A percentile compares a stretch with the other conserved stretches of the same genome.
phyloP scores from a whole-genome alignment of 2,797 vertebrate genomes.

The Gallinago stenura region DNA sequence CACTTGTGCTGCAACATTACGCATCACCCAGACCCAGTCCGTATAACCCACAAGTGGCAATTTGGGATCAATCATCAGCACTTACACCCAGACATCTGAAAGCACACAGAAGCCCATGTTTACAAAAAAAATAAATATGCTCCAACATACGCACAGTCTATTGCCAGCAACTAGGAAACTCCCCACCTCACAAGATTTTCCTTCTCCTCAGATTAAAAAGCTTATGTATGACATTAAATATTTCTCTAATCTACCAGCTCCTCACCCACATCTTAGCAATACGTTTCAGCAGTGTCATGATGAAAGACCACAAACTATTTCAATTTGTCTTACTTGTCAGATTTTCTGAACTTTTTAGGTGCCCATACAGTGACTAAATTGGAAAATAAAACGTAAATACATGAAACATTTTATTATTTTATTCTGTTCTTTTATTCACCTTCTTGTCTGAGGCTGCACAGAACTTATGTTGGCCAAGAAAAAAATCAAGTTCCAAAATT shows the following conservation, averaged over 20 bases:
- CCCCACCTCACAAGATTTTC: background rate
- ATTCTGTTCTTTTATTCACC: background rate
- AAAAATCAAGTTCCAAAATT: background rate
- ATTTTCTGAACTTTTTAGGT: background rate
- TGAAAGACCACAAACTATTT: background rate
- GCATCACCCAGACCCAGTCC: background rate
- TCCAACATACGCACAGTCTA: background rate
- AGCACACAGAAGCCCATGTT: background rate
- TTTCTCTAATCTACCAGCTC: background rate
- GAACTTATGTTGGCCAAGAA: background rate
- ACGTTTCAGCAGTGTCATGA: background rate
- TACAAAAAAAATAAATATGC: background rate
- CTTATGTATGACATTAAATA: background rate
- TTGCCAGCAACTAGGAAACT: background rate
- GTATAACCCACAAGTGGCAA: background rate
- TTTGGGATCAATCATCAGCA: rapidly evolving
- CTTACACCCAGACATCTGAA: background rate
- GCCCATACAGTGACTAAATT: background rate
- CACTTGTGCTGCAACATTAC: background rate
- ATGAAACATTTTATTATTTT: background rate
- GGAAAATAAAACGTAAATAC: background rate
- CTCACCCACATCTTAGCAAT: background rate
- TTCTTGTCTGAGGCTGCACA: background rate
- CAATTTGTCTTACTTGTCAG: background rate
- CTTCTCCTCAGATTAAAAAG: background rate